Percentiles rank a stretch among this genome's conserved stretches.
Conservation (phyloP, 2,113 vertebrate genomes). For the Corvus moneduloides region DNA sequence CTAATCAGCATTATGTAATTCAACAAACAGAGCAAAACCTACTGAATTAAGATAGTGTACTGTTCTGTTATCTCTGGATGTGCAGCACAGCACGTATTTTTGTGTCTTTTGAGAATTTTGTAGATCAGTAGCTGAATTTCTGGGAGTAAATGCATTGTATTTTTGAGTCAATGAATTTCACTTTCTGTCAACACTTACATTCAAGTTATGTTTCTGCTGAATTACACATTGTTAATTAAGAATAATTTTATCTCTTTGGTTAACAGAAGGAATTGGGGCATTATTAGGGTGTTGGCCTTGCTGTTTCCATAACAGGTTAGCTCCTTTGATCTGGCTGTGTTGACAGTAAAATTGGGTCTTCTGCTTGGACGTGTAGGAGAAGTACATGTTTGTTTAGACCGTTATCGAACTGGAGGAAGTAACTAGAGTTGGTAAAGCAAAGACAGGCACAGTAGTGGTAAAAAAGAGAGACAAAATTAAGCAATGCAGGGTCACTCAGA, state of each 20-base stretch:
- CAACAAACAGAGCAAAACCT: not conserved
- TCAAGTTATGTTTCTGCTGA: not conserved
- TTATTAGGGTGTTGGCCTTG: constrained; percentile 15
- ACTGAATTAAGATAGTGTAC: not conserved
- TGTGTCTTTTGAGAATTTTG: not conserved
- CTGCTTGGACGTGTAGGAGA: constrained; percentile 11
- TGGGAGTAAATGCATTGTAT: not conserved
- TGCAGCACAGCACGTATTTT: not conserved
- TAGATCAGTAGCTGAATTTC: not conserved
- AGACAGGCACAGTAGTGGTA: not conserved
- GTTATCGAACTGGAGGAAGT: not conserved
- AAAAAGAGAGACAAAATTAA: not conserved
- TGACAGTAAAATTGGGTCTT: constrained; percentile 35
- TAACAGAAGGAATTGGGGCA: constrained; percentile 3
- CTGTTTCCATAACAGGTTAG: constrained; percentile 2
- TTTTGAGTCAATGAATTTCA: not conserved
- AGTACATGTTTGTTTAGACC: not conserved
- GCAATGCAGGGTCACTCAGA: not conserved
- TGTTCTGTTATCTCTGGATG: not conserved
- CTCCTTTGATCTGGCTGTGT: constrained; percentile 12
- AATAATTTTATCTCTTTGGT: not conserved
- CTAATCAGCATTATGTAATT: not conserved
- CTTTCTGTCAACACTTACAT: not conserved
- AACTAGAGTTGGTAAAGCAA: not conserved
- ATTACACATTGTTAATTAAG: not conserved